Base-by-base conservation (phyloP, 2,888 invertebrate genomes). In the Spodoptera picta region DNA sequence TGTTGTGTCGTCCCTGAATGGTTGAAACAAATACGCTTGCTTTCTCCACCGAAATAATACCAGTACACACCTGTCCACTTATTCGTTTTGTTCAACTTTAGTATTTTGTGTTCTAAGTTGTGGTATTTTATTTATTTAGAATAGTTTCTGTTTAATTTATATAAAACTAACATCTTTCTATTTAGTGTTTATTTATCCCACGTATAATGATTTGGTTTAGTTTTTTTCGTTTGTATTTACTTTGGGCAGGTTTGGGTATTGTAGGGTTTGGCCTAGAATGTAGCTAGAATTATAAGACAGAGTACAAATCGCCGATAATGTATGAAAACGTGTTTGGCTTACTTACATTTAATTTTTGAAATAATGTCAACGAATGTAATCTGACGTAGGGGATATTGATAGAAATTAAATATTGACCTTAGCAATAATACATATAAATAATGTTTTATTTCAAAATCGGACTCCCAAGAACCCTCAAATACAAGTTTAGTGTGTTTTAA, bases 291-390 rank as follows among this genome's bases (percentile, higher is more conserved):
- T 92, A 90, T 94, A 94, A 93, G 93, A 92, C 92, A 94, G 91
- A 94, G 94, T 94, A 94, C 94, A 94, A 94, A 93, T 92, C 89
- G 91, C 92, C 90, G 92, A 88, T 91, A 90, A 87, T 90, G 90
- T 92, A 90, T 92, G 89, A 89, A 88, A 86, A 87, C 87, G 85
- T 85, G 88, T 93, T 92, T 93, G 92, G 93, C 94, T 95, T 93
- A 92, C 92, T 91, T 93, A 92, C 89, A 90, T 91, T 92, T 92
- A 91, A 92, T 91, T 93, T 92, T 90, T 89, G 90, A 90, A 91
- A 92, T 88, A 90, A 89, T 92, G 94, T 95, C 95, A 95, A 95
- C 95, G 95, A 95, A 95, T 95, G 93, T 95, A 95, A 95, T 95
- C 95, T 93, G 95, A 92, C 84, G 94, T 95, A 95, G 95, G 92